Evolutionary conservation across 2,888 invertebrate species (phyloP).

Genomic region (Rotaria macrura): DNA sequence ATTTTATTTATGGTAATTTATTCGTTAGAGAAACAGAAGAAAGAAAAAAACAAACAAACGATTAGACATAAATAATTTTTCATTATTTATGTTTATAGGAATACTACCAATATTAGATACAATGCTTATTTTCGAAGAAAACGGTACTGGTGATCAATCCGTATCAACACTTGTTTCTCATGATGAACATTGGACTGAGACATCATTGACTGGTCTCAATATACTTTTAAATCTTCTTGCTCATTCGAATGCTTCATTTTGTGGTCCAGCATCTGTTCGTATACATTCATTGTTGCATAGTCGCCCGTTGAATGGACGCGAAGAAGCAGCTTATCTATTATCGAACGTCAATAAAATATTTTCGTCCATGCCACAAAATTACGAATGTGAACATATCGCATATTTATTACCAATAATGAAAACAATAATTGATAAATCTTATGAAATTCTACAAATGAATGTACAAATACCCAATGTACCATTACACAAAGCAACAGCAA

Average conservation of each 20-base stretch:
- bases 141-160: neutral
- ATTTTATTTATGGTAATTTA: conserved; percentile 10
- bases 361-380: conserved; percentile 34
- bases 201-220: conserved; percentile 49
- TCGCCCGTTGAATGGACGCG: conserved; percentile 53
- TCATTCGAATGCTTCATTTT: conserved; percentile 49
- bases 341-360: conserved; percentile 41
- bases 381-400: conserved; percentile 54
- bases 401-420: conserved; percentile 60
- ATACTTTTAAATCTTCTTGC: conserved; percentile 35
- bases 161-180: neutral
- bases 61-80: neutral
- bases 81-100: neutral
- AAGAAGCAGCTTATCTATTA: conserved; percentile 55
- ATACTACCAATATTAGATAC: neutral
- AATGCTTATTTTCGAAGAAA: neutral
- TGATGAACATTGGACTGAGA: conserved; percentile 55
- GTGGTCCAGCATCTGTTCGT: conserved; percentile 58
- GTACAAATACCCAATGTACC: conserved; percentile 50
- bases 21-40: too few species aligned
- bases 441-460: conserved; percentile 43
- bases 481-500: conserved; percentile 54
- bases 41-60: too few species aligned
- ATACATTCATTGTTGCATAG: conserved; percentile 57
- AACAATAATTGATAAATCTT: conserved; percentile 55